These are phyloP conservation scores for Acropora yongei DNA, from an alignment of 64 coral and sea anemone species.

Conservation along the genomic window DNA sequence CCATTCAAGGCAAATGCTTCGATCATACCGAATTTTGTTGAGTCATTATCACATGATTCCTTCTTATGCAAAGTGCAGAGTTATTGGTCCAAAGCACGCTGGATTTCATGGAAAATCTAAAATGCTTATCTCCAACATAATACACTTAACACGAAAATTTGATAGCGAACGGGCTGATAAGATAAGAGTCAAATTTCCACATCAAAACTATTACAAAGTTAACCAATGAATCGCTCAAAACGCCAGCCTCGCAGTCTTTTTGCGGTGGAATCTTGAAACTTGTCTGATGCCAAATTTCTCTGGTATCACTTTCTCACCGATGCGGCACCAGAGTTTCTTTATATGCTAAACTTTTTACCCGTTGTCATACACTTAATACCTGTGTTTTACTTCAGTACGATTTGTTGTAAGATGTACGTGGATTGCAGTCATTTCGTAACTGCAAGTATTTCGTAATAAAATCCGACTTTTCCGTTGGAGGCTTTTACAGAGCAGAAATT, in stretches of 20 bases:
- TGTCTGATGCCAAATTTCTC: too few species aligned
- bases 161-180: background rate
- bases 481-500: conserved; percentile 8
- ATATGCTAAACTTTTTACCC: background rate
- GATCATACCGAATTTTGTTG: conserved; percentile 17
- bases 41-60: background rate
- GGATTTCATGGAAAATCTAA: conserved; percentile 13
- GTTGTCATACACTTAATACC: background rate
- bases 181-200: background rate
- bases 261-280: background rate
- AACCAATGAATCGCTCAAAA: conserved; percentile 6
- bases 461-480: background rate
- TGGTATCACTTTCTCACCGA: background rate
- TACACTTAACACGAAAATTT: conserved; percentile 8
- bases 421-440: conserved; percentile 10
- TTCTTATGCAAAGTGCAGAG: conserved; percentile 8
- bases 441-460: background rate
- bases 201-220: background rate
- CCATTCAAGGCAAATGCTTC: conserved; percentile 5
- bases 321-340: background rate
- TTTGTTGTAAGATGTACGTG: background rate
- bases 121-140: conserved; percentile 5
- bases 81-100: conserved; percentile 3
- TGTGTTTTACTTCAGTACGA: background rate
- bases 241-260: conserved; percentile 1